Base-by-base conservation (phyloP, 2,797 vertebrate genomes). In the Ceryle rudis region DNA sequence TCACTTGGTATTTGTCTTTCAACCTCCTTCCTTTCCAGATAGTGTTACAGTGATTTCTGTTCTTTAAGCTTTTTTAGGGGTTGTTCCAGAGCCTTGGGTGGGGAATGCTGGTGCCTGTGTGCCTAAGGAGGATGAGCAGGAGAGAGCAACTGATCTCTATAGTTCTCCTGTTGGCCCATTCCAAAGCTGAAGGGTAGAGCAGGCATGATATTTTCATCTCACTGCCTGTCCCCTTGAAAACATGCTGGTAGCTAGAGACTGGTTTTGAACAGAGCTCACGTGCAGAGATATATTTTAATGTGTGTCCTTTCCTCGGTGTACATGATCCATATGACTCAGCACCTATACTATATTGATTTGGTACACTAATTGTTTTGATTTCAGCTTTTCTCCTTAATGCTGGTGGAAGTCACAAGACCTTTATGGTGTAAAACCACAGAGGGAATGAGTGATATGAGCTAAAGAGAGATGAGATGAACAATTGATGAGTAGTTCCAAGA, bases 91-190 rank as follows among this genome's bases (percentile, higher is more conserved):
- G 22, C 10, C 11, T 60, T 66, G 28, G 3, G 15, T 54, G 6
- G 8, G 18, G 9, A 49, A 41, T n/a, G 4, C 0, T 1, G 18
- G 10, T 41, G 69, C 15, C 26, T 25, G 8, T n/a, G 7, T 49
- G 7, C 2, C 28, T 46, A 29, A 83, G 8, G 10, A 64, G 9
- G 4, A 9, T 39, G 25, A 49, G 37, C 9, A 25, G 69, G 11
- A 74, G 12, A 89, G 7, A 62, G 12, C 5, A 51, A 60, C 6
- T 71, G 19, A 10, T 31, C 28, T 51, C 2, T n/a, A 3, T 28
- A 54, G 66, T 58, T 75, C 54, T 71, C 23, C 35, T 44, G 15
- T 10, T 74, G 33, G 4, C 13, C 39, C 22, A 33, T 60, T 80
- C 11, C 4, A 0, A 8, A 60, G 39, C 10, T 77, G 29, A 80